Evolutionary conservation across 2,888 invertebrate genomes (phyloP).

Genomic region (Cerastoderma edule): DNA sequence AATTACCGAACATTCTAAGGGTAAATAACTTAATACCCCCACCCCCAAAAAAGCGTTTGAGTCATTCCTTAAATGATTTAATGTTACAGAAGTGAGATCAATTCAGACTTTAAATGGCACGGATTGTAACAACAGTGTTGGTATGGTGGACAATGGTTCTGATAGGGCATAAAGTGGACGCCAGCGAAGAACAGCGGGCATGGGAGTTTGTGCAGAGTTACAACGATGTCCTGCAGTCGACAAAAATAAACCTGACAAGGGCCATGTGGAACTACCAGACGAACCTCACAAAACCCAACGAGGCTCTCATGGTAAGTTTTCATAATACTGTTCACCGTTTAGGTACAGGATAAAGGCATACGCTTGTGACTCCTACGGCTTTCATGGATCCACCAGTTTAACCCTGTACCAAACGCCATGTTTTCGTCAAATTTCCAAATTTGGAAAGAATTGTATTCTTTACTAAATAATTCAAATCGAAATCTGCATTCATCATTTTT

Average conservation of each 20-base stretch:
- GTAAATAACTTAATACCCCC: too few species aligned
- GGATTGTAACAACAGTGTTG: too few species aligned
- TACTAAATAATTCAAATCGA: neutral
- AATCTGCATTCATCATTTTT: neutral
- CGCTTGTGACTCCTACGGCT: neutral
- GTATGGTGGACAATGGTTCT: too few species aligned
- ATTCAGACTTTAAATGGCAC: too few species aligned
- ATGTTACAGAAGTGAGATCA: too few species aligned
- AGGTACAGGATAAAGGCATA: neutral
- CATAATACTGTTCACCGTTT: neutral
- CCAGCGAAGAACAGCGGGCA: neutral
- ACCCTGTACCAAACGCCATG: neutral
- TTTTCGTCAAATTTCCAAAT: neutral
- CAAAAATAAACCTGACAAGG: neutral
- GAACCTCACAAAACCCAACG: slow-evolving; percentile 15
- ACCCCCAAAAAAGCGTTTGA: too few species aligned
- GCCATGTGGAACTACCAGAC: slow-evolving; percentile 21
- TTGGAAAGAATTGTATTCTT: neutral
- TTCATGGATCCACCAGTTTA: neutral
- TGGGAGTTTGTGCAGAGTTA: slow-evolving; percentile 12
- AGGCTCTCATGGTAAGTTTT: slow-evolving; percentile 7
- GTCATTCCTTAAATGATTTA: too few species aligned
- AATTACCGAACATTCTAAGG: too few species aligned
- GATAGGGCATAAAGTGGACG: neutral
- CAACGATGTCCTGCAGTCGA: neutral